Evolutionary conservation across 2,888 invertebrate species (phyloP).

Genomic region (Epicampocera succincta): DNA sequence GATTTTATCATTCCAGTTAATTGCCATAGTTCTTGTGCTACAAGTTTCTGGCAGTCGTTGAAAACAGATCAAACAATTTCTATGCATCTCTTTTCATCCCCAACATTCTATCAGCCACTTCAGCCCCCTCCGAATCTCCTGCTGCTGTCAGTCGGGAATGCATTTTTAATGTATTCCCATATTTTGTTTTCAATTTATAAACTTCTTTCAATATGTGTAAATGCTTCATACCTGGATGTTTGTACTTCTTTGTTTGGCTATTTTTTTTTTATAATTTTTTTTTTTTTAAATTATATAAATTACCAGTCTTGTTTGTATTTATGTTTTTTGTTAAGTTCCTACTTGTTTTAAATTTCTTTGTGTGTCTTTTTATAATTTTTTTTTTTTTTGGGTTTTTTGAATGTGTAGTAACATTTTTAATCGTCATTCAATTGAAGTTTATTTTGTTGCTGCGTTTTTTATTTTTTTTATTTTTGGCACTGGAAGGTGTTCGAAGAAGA

Average conservation of each 20-base stretch:
- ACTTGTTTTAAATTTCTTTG: conserved; percentile 36
- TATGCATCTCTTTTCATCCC: conserved; percentile 16
- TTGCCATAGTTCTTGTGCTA: conserved; percentile 18
- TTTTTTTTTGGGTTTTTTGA: conserved; percentile 2
- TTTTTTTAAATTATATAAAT: conserved; percentile 54
- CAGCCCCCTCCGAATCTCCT: background rate
- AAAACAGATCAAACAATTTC: background rate
- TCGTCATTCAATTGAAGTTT: background rate
- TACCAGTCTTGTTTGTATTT: conserved; percentile 35
- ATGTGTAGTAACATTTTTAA: background rate
- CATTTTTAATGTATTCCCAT: conserved; percentile 15
- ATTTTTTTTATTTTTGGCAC: no score
- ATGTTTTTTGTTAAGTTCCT: conserved; percentile 13
- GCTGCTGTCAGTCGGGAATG: background rate
- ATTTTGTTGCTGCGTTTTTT: no score
- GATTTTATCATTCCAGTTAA: conserved; percentile 45
- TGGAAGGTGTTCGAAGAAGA: no score
- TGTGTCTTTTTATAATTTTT: conserved; percentile 2
- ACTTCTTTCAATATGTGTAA: conserved; percentile 9
- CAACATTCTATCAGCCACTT: background rate
- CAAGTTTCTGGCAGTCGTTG: conserved; percentile 14
- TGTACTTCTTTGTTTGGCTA: background rate
- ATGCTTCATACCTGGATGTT: background rate
- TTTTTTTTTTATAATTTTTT: conserved; percentile 21
- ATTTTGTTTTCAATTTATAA: background rate